phyloP scores from a whole-genome alignment of 1,140 invertebrate species.

The Vanessa tameamea region DNA sequence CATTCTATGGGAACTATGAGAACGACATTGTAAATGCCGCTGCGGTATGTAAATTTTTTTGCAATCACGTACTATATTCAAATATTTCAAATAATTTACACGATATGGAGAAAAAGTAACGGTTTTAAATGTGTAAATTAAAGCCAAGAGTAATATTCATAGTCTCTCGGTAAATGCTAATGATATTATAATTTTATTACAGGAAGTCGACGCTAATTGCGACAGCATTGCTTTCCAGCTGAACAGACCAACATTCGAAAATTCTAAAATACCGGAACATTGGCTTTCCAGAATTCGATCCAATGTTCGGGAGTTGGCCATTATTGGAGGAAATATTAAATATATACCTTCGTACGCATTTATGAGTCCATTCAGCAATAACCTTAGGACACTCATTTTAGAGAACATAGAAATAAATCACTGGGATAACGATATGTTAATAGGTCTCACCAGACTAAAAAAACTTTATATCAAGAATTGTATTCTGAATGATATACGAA shows the following conservation, averaged over 20 bases:
- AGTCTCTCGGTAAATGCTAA: slow-evolving; percentile 5
- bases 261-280: slow-evolving; percentile 53
- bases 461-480: slow-evolving; percentile 52
- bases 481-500: slow-evolving; percentile 43
- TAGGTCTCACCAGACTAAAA: slow-evolving; percentile 56
- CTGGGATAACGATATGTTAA: slow-evolving; percentile 50
- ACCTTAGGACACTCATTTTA: slow-evolving; percentile 47
- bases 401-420: slow-evolving; percentile 48
- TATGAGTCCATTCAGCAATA: slow-evolving; percentile 48
- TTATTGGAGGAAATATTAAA: slow-evolving; percentile 60
- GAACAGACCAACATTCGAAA: slow-evolving; percentile 48
- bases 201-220: slow-evolving; percentile 51
- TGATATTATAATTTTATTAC: slow-evolving; percentile 44
- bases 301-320: slow-evolving; percentile 49
- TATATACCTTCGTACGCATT: slow-evolving; percentile 57
- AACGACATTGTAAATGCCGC: slow-evolving; percentile 50
- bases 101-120: no score
- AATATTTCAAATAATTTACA: background rate
- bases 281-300: slow-evolving; percentile 53
- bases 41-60: slow-evolving; percentile 39
- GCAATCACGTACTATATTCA: background rate
- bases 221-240: slow-evolving; percentile 45
- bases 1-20: slow-evolving; percentile 49
- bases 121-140: background rate
- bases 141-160: background rate